These are phyloP conservation scores for Mungos mungo DNA, from an alignment of 2,113 vertebrate genomes.

Conservation along the genomic window DNA sequence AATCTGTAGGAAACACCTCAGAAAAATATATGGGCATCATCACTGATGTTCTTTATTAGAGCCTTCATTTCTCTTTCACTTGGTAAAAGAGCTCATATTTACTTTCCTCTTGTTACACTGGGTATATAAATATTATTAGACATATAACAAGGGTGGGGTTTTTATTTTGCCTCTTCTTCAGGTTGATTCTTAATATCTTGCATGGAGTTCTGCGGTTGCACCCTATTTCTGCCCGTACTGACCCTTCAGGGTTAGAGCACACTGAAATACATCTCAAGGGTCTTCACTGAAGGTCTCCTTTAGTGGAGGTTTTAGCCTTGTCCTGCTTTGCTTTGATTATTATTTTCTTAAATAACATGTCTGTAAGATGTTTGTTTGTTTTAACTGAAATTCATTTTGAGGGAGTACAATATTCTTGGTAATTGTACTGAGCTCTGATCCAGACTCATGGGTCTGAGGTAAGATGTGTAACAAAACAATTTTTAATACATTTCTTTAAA, in stretches of 20 bases:
- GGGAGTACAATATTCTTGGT: neutral
- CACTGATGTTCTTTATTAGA: slow-evolving; percentile 65
- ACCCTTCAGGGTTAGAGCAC: neutral
- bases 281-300: neutral
- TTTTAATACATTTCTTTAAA: neutral
- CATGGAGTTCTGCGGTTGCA: neutral
- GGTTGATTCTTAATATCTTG: neutral
- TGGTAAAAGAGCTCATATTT: slow-evolving; percentile 55
- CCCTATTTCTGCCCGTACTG: rapidly evolving
- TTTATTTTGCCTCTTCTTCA: neutral
- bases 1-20: slow-evolving; percentile 71
- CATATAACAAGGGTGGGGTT: neutral
- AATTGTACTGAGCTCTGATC: neutral
- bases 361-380: neutral
- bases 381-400: neutral
- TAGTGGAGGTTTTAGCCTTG: neutral
- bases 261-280: neutral
- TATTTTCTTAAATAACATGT: neutral
- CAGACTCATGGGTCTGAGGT: neutral
- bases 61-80: neutral
- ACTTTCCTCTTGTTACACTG: slow-evolving; percentile 39
- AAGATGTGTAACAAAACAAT: neutral
- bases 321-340: neutral
- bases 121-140: slow-evolving; percentile 47
- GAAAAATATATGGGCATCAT: slow-evolving; percentile 55